Base-by-base conservation (phyloP, 2,797 vertebrate species). In the Intellagama lesueurii region DNA sequence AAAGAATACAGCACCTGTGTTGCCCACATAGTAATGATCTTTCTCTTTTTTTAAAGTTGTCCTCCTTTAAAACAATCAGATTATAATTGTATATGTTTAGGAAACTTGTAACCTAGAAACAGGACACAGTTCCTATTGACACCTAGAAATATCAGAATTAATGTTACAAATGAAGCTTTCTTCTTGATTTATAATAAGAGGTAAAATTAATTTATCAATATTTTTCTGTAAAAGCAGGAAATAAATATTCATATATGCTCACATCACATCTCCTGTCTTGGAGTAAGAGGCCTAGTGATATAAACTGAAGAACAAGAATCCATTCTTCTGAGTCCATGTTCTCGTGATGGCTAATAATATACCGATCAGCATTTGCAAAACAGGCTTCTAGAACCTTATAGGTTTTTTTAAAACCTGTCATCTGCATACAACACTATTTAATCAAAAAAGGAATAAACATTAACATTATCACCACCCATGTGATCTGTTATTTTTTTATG, bases 271-370 rank as follows among this genome's bases (percentile, higher is more conserved):
- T 89, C 73, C 72, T 81, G 12, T 0, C 83, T 70, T 88, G 56
- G 8, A 87, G 2, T 17, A 69, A 73, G 85, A 87, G 52, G 30
- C 35, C 26, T 14, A 3, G 75, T 92, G 76, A 72, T 8, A 78
- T 7, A 81, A n/a, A 4, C 2, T 1, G 60, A 89, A n/a, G 5
- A 81, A 44, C 47, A 73, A 35, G 80, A 88, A 47, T 52, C 81
- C 83, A 7, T 86, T 75, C 76, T 88, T 30, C 87, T 81, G 90
- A 88, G 84, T 75, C 47, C 56, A 30, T 17, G 7, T 52, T 86
- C 81, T 52, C 35, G 32, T 22, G 6, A 22, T 35, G 81, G 72
- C 79, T 76, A 84, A 6, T 47, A 81, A 80, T n/a, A 90, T 78
- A 40, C 32, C 56, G 2, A 79, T 44, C 70, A 40, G 79, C 0